Evolutionary conservation across 2,888 invertebrate genomes (phyloP), one percentile per base, ranked within the genome.

Genomic region (Phaedon cochleariae): DNA sequence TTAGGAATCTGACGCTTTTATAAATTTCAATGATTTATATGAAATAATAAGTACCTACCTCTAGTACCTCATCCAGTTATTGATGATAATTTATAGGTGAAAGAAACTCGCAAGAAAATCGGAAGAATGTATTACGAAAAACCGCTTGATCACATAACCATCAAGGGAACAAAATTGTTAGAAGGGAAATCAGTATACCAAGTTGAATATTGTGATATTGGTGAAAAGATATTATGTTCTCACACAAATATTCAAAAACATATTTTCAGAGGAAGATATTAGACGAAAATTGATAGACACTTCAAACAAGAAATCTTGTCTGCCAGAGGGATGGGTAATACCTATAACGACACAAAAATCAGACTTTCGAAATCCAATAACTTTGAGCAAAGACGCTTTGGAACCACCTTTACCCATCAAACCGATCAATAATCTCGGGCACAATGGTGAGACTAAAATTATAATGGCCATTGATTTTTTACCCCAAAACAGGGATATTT

Each of bases 121-220:
- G 68, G 59, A 5, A 41, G 68, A 49, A 67, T 72, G 15, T 71
- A 74, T 64, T 77, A 77, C 53, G 51, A 68, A 45, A 37, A 66
- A 51, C 74, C 75, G 0, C 41, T 77, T 15, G 68, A 75, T 59
- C 71, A 68, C 52, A 55, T 69, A 2, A 57, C 52, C 1, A 66
- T 77, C 4, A 70, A 70, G 51, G 70, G 68, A 52, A 49, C 69
- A 6, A 49, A 69, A 60, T 21, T 76, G 29, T 59, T 71, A 17
- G 72, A 69, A 20, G 73, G 70, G 29, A 73, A 74, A 59, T 72
- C 72, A 12, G 64, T 71, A 12, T 77, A 77, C 57, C 74, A 76
- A 67, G 68, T 71, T 0, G 75, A 76, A 18, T 77, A 75, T 64
- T 76, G 77, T 45, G 74, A 77, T 51, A 71, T 75, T 46, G 72